Evolutionary conservation across 1,140 invertebrate genomes (phyloP).

Genomic region (Eurosta solidaginis): DNA sequence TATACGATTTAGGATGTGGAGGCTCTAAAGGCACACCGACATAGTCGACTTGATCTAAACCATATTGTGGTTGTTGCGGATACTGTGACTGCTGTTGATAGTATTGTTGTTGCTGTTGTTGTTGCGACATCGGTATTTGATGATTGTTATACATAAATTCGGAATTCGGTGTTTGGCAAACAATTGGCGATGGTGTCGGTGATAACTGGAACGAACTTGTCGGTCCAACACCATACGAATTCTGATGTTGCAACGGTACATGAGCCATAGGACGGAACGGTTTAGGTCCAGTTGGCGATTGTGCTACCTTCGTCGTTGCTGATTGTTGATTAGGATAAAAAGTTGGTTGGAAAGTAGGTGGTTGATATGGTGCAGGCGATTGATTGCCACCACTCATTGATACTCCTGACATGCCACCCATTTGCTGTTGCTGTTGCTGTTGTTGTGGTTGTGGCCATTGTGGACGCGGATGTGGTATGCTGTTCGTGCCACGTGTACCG

Average conservation of each 20-base stretch:
- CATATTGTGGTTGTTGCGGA: conserved; percentile 46
- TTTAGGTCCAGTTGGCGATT: conserved; percentile 39
- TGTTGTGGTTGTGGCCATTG: conserved; percentile 67
- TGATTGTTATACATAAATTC: conserved; percentile 54
- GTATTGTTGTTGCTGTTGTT: conserved; percentile 27
- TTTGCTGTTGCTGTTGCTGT: no score
- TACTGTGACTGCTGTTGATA: conserved; percentile 31
- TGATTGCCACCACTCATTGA: conserved; percentile 60
- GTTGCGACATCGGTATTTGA: conserved; percentile 53
- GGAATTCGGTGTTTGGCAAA: conserved; percentile 54
- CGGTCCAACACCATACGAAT: conserved; percentile 47
- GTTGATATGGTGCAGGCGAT: conserved; percentile 49
- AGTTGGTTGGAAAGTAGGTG: conserved; percentile 34
- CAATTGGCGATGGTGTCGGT: conserved; percentile 57
- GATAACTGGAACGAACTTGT: conserved; percentile 58
- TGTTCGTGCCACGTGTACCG: conserved; percentile 48
- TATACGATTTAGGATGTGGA: conserved; percentile 65
- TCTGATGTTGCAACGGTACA: conserved; percentile 49
- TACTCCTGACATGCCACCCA: no score
- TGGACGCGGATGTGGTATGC: conserved; percentile 66
- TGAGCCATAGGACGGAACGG: conserved; percentile 45
- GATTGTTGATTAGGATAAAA: conserved; percentile 37
- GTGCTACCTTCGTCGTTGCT: conserved; percentile 23
- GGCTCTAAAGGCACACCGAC: conserved; percentile 72
- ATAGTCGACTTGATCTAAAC: conserved; percentile 55